Evolutionary conservation across 1,140 invertebrate species (phyloP), one percentile per base, ranked within the genome.

Genomic region (Zaprionus ornatus): DNA sequence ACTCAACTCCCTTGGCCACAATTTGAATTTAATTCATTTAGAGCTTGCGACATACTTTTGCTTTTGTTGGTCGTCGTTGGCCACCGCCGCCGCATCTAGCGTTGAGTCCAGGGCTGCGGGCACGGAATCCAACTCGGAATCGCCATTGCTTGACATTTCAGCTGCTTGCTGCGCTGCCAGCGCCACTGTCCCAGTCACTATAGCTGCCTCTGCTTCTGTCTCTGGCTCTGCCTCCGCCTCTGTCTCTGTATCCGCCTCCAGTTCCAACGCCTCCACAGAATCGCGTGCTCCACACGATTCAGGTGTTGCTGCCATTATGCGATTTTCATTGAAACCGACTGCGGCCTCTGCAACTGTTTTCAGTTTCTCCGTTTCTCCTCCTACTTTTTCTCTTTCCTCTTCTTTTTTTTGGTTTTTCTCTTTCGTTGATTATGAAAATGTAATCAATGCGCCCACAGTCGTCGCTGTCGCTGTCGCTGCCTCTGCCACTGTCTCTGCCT

Each of bases 281-380:
- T 90, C 85, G 75, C 78, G 82, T 79, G 79, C 69, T 72, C 55
- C 71, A 82, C 85, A 79, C 78, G 85, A 90, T 82, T 88, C 81
- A 77, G 85, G 67, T 90, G 76, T 75, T 71, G 79, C 40, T 79
- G 74, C 85, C 85, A 88, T 88, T 90, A 88, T 90, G 82, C 63
- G 75, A 90, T 85, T 70, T 78, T 80, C 84, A 88, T 88, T 84
- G 74, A 80, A 82, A 82, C 45, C 77, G 52, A 77, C 40, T 67
- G 66, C 57, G 48, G 54, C 25, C 60, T 68, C 56, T 56, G 56
- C 29, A 54, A 66, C 60, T 66, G 29, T 50, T 62, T 70, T 68
- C 45, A 50, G 45, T 57, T 48, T 37, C 27, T 23, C 27, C 25
- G 13, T 29, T 35, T 19, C 17, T n/a, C 10, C 52, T n/a, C 15